phyloP scores from a whole-genome alignment of 2,888 invertebrate species.

The Pollenia amentaria region DNA sequence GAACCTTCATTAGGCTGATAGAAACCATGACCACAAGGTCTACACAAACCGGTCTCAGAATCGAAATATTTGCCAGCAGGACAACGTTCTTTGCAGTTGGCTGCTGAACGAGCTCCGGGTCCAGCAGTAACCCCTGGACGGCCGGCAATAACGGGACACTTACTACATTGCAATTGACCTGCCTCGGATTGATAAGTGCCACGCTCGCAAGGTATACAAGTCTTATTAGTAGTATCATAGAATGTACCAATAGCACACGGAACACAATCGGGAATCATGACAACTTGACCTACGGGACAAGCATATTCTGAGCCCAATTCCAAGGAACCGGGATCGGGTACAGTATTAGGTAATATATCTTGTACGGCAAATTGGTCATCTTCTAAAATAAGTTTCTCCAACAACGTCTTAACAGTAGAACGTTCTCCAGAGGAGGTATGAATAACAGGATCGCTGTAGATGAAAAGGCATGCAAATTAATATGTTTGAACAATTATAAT shows the following conservation, averaged over 20 bases:
- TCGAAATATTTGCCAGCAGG: slow-evolving; percentile 97
- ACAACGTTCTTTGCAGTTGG: slow-evolving; percentile 96
- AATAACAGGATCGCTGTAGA: slow-evolving; percentile 92
- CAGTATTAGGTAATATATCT: slow-evolving; percentile 96
- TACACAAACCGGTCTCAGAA: slow-evolving; percentile 93
- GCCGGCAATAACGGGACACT: slow-evolving; percentile 96
- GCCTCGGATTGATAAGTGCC: slow-evolving; percentile 97
- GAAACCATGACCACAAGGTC: slow-evolving; percentile 97
- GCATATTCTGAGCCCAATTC: slow-evolving; percentile 95
- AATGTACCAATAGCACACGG: slow-evolving; percentile 96
- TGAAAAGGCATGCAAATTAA: not conserved
- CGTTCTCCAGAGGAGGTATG: slow-evolving; percentile 95
- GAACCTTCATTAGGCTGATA: slow-evolving; percentile 96
- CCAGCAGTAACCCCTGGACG: slow-evolving; percentile 94
- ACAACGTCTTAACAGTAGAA: slow-evolving; percentile 91
- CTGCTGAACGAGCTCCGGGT: slow-evolving; percentile 93
- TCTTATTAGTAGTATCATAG: slow-evolving; percentile 90
- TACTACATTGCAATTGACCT: slow-evolving; percentile 94
- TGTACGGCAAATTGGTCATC: slow-evolving; percentile 97
- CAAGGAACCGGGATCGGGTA: slow-evolving; percentile 96
- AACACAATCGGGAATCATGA: slow-evolving; percentile 96
- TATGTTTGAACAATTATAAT: not conserved
- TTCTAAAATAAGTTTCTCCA: slow-evolving; percentile 96
- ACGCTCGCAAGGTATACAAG: slow-evolving; percentile 92
- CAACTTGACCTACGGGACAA: slow-evolving; percentile 96